phyloP scores from a whole-genome alignment of 2,888 invertebrate species.

The Pseudococcus longispinus region DNA sequence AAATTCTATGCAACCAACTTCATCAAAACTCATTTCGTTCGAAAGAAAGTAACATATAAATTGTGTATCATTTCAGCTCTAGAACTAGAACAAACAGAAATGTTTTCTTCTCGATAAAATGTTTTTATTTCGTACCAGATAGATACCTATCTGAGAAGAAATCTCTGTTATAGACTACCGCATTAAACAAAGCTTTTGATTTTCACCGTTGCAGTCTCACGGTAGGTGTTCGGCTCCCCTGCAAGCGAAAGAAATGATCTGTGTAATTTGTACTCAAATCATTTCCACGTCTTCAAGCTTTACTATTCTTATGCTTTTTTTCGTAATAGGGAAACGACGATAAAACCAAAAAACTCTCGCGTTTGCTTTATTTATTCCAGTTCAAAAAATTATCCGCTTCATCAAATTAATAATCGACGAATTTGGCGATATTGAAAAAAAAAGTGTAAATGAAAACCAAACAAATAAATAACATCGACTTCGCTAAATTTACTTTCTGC shows the following conservation, averaged over 20 bases:
- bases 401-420: slow-evolving; percentile 53
- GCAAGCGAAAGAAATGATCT: slow-evolving; percentile 52
- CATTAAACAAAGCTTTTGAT: slow-evolving; percentile 36
- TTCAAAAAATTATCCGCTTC: slow-evolving; percentile 56
- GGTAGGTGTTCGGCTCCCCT: background rate
- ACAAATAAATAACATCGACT: slow-evolving; percentile 38
- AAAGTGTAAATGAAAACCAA: slow-evolving; percentile 50
- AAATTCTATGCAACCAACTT: background rate
- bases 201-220: slow-evolving; percentile 4
- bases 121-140: background rate
- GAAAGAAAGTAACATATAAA: background rate
- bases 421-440: slow-evolving; percentile 6
- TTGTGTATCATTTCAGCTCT: background rate
- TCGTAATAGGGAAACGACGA: slow-evolving; percentile 17
- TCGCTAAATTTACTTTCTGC: slow-evolving; percentile 19
- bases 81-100: background rate
- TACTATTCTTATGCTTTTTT: slow-evolving; percentile 34
- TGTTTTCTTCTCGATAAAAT: background rate
- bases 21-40: background rate
- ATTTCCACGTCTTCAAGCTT: slow-evolving; percentile 49
- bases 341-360: slow-evolving; percentile 18
- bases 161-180: background rate
- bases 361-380: slow-evolving; percentile 53
- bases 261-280: slow-evolving; percentile 56
- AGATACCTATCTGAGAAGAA: background rate